Conservation (phyloP, 2,888 invertebrate species). For the Parnassius mnemosyne region DNA sequence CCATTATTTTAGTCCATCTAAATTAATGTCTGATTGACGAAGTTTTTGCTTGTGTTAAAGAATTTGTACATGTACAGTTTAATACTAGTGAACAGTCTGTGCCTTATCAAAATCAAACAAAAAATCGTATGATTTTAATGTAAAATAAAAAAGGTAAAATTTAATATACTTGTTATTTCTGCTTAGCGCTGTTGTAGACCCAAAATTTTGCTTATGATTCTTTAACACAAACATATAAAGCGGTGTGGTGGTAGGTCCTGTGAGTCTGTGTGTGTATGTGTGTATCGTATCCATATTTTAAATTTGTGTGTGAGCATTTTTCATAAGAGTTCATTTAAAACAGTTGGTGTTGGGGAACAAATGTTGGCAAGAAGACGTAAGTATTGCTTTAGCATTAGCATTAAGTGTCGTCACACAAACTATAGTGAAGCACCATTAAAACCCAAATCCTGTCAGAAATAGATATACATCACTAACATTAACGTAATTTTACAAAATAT, state of each 20-base stretch:
- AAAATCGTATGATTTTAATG: slow-evolving; percentile 7
- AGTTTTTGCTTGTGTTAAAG: slow-evolving; percentile 66
- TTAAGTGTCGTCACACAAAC: slow-evolving; percentile 41
- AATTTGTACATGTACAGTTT: slow-evolving; percentile 35
- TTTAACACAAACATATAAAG: slow-evolving; percentile 59
- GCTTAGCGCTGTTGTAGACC: slow-evolving; percentile 19
- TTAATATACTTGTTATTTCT: slow-evolving; percentile 9
- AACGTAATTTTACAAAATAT: neutral
- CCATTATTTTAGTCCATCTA: slow-evolving; percentile 48
- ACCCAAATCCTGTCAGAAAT: slow-evolving; percentile 9
- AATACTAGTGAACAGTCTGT: slow-evolving; percentile 35
- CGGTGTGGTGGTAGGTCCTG: slow-evolving; percentile 52
- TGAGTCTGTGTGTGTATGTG: slow-evolving; percentile 28
- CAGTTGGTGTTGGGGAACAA: slow-evolving; percentile 78
- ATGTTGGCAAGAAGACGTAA: slow-evolving; percentile 61
- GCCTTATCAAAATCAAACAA: slow-evolving; percentile 34
- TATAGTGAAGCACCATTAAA: slow-evolving; percentile 34
- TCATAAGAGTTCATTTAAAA: slow-evolving; percentile 50
- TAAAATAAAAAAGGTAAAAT: slow-evolving; percentile 2
- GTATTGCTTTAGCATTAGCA: slow-evolving; percentile 60
- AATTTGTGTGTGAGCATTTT: slow-evolving; percentile 58
- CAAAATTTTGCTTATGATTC: slow-evolving; percentile 37
- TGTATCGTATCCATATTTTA: slow-evolving; percentile 40
- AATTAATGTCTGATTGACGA: slow-evolving; percentile 46
- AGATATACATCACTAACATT: slow-evolving; percentile 3